Percentiles rank a stretch among this genome's conserved stretches.
Conservation (phyloP, 37 sponge, comb jelly and placozoan species). For the Halichondria panicea region DNA sequence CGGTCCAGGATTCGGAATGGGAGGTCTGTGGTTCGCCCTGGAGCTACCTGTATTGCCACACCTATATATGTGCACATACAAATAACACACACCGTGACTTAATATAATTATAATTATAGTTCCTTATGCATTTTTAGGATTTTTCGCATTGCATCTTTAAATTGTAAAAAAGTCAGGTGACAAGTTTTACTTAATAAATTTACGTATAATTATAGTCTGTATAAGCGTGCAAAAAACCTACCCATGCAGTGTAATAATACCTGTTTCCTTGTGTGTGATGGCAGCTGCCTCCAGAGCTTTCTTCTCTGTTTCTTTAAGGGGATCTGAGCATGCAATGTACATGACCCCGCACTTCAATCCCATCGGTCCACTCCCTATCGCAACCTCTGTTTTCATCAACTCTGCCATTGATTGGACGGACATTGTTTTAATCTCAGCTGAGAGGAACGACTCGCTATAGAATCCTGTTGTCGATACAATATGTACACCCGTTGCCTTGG, state of each 20-base stretch:
- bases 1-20: slow-evolving; percentile 55
- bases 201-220: no score
- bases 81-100: no score
- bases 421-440: slow-evolving; percentile 36
- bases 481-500: slow-evolving; percentile 24
- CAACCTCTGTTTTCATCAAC: slow-evolving; percentile 34
- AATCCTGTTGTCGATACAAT: slow-evolving; percentile 51
- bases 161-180: no score
- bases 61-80: slow-evolving; percentile 9
- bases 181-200: no score
- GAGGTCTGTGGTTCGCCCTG: slow-evolving; percentile 19
- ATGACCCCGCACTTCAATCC: slow-evolving; percentile 52
- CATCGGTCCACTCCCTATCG: slow-evolving; percentile 23
- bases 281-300: slow-evolving; percentile 50
- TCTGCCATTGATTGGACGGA: slow-evolving; percentile 17
- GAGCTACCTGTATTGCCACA: slow-evolving; percentile 49
- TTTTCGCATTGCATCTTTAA: no score
- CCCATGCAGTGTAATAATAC: no score
- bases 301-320: slow-evolving; percentile 32
- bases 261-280: slow-evolving; percentile 34
- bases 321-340: slow-evolving; percentile 62
- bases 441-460: slow-evolving; percentile 43
- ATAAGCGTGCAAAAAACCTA: no score
- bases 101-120: no score
- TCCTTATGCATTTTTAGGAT: no score